These are phyloP conservation scores for Drosophila emarginata DNA, from an alignment of 2,888 invertebrate genomes.

Conservation along the genomic window DNA sequence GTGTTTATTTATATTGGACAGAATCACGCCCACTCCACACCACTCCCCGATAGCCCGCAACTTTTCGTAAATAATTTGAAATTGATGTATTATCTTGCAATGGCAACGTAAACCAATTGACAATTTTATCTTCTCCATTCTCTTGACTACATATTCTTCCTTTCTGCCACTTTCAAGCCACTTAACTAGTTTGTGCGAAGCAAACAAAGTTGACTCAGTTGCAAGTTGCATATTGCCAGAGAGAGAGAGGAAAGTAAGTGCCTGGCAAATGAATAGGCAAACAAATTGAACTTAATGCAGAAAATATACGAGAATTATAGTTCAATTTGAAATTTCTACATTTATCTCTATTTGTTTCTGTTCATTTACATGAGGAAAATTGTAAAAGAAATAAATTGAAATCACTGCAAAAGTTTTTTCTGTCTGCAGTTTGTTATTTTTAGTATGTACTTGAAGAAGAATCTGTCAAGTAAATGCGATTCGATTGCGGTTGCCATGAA, in stretches of 20 bases:
- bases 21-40: constrained; percentile 32
- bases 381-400: neutral
- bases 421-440: neutral
- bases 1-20: constrained; percentile 69
- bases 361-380: neutral
- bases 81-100: constrained; percentile 57
- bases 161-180: constrained; percentile 25
- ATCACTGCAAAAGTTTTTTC: neutral
- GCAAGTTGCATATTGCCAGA: constrained; percentile 41
- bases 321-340: neutral
- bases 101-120: constrained; percentile 23
- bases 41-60: neutral
- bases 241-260: neutral
- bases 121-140: constrained; percentile 27
- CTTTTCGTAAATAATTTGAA: constrained; percentile 52
- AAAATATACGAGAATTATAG: neutral
- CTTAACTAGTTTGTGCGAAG: constrained; percentile 52
- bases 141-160: constrained; percentile 13
- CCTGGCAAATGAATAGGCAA: neutral
- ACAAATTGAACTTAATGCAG: neutral
- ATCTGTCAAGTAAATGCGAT: constrained; percentile 38
- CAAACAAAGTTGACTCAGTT: constrained; percentile 62
- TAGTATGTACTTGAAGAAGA: neutral
- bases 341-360: neutral
- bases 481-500: constrained; percentile 41